phyloP scores from a whole-genome alignment of 2,888 invertebrate genomes.

The Onchidella celtica region DNA sequence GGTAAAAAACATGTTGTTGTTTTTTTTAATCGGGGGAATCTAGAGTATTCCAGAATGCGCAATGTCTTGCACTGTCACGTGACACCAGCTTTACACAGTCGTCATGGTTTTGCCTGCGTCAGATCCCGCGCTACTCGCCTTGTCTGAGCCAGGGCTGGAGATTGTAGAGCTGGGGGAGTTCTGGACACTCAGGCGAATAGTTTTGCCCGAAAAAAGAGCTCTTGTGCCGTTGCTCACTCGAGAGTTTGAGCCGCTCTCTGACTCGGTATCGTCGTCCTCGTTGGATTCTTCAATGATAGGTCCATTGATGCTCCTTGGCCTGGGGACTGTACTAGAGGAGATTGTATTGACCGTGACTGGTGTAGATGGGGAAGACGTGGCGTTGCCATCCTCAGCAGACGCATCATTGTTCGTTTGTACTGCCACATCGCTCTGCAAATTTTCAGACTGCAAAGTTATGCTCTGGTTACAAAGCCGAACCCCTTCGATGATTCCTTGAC shows the following conservation, averaged over 20 bases:
- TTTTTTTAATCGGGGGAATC: too few relatives aligned
- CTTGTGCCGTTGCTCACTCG: too few relatives aligned
- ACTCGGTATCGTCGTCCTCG: slow-evolving; percentile 41
- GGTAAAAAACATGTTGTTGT: too few relatives aligned
- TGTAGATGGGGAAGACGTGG: too few relatives aligned
- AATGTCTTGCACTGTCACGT: too few relatives aligned
- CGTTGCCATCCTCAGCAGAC: too few relatives aligned
- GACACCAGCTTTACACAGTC: slow-evolving; percentile 46
- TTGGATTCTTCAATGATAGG: slow-evolving; percentile 43
- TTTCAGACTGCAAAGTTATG: slow-evolving; percentile 47
- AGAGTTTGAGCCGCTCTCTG: too few relatives aligned
- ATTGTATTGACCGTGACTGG: too few relatives aligned
- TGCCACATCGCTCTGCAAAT: background rate
- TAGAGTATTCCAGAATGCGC: too few relatives aligned
- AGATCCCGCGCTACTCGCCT: slow-evolving; percentile 35
- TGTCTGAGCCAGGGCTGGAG: slow-evolving; percentile 49
- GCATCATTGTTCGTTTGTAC: too few relatives aligned
- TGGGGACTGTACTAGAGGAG: too few relatives aligned
- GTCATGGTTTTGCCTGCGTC: slow-evolving; percentile 40
- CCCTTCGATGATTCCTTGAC: slow-evolving; percentile 53
- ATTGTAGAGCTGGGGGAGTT: slow-evolving; percentile 46
- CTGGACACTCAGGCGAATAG: slow-evolving; percentile 41
- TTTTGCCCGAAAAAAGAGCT: too few relatives aligned
- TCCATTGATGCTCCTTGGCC: background rate
- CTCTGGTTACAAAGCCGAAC: slow-evolving; percentile 52